Conservation (phyloP, 1,140 invertebrate species). For the Drosophila burlai region DNA sequence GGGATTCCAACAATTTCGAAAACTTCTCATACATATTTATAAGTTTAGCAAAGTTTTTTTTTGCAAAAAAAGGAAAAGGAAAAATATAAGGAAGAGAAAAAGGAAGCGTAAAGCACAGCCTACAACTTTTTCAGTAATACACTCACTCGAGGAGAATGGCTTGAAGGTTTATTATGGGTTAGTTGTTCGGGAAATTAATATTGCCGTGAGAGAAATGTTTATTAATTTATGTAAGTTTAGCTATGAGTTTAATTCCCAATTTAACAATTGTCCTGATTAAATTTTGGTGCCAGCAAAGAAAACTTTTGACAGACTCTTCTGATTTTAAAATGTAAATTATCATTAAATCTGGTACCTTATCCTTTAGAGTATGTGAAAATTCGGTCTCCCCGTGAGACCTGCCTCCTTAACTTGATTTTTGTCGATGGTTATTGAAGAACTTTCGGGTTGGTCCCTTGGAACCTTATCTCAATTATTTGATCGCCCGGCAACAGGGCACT, state of each 20-base stretch:
- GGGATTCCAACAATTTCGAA: constrained; percentile 84
- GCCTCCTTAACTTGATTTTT: constrained; percentile 15
- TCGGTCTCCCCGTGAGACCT: background rate
- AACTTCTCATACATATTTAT: constrained; percentile 85
- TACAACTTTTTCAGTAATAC: constrained; percentile 49
- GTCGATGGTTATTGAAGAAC: constrained; percentile 21
- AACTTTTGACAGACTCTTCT: too few species aligned
- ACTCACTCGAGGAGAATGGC: background rate
- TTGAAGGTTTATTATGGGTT: background rate
- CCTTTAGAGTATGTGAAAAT: constrained; percentile 2
- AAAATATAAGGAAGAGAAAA: background rate
- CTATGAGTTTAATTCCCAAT: background rate
- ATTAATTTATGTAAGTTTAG: background rate
- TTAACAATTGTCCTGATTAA: too few species aligned
- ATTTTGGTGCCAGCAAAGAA: background rate
- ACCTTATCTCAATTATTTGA: constrained; percentile 79
- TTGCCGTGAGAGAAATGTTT: background rate
- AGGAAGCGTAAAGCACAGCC: constrained; percentile 67
- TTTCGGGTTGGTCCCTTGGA: constrained; percentile 37
- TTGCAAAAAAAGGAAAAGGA: constrained; percentile 46
- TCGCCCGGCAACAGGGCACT: constrained; percentile 36
- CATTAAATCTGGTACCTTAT: background rate
- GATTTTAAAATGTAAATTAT: background rate
- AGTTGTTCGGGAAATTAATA: background rate
- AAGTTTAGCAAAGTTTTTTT: constrained; percentile 74